Conservation (phyloP, 2,113 vertebrate species). For the Brienomyrus longianalis region DNA sequence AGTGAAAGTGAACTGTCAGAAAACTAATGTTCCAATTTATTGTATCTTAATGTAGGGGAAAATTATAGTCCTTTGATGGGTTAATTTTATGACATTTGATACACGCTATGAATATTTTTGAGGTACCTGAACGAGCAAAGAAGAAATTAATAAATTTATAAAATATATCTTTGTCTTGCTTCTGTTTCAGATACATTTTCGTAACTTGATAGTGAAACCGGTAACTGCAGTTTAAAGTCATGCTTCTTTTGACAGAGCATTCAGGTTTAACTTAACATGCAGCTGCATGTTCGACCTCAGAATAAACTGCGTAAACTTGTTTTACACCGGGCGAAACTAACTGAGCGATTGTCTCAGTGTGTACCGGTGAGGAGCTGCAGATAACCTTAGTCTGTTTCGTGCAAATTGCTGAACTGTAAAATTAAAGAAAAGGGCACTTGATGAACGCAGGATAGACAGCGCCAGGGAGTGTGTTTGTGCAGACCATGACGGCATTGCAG, state of each 20-base stretch:
- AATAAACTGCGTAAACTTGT: neutral
- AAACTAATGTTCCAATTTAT: neutral
- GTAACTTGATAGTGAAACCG: neutral
- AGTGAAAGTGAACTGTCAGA: neutral
- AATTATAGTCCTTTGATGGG: neutral
- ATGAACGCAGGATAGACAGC: neutral
- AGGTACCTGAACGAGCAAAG: neutral
- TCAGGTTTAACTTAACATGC: neutral
- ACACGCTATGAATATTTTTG: neutral
- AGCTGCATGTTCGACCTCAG: neutral
- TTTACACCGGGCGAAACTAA: neutral
- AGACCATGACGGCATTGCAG: neutral
- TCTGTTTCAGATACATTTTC: neutral
- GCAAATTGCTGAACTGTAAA: neutral
- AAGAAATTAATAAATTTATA: neutral
- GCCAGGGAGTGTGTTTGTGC: neutral
- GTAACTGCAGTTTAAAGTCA: neutral
- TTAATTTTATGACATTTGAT: neutral
- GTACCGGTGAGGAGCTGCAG: neutral
- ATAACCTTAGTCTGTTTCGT: neutral
- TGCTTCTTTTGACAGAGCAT: neutral
- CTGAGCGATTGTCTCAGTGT: neutral
- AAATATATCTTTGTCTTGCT: neutral
- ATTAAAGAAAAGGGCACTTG: conserved; percentile 6
- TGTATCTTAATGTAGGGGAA: neutral